Percentiles rank a stretch among this genome's conserved stretches.
These are phyloP conservation scores for Cacajao melanocephalus DNA, from an alignment of 2,797 vertebrate species.

Conservation along the genomic window DNA sequence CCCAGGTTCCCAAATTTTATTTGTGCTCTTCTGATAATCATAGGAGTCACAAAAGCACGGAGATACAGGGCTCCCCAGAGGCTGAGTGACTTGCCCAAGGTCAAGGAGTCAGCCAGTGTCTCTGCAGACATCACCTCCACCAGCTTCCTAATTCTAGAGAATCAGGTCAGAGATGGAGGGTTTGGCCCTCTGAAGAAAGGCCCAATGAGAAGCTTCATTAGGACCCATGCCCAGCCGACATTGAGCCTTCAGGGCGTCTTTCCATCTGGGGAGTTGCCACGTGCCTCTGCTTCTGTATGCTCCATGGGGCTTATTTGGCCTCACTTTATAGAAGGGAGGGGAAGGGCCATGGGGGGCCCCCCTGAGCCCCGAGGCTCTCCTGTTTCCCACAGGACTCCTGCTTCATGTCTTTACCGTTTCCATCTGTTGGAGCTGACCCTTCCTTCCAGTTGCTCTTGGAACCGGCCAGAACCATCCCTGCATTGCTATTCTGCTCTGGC, in stretches of 20 bases:
- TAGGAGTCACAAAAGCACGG: background rate
- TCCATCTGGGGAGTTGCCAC: background rate
- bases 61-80: background rate
- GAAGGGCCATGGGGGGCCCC: fast-evolving
- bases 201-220: background rate
- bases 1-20: background rate
- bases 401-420: background rate
- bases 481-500: fast-evolving
- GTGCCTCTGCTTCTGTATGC: background rate
- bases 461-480: background rate
- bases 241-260: background rate
- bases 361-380: background rate
- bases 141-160: background rate
- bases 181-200: background rate
- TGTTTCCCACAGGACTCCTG: background rate
- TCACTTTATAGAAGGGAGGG: background rate
- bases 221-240: background rate
- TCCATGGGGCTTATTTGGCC: background rate
- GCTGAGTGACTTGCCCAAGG: background rate
- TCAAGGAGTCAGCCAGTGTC: background rate
- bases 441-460: background rate
- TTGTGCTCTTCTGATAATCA: background rate
- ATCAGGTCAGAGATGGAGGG: background rate
- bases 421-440: background rate
- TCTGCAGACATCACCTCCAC: background rate